These are phyloP conservation scores for Alcis repandata DNA, from an alignment of 2,888 invertebrate genomes.

Conservation along the genomic window DNA sequence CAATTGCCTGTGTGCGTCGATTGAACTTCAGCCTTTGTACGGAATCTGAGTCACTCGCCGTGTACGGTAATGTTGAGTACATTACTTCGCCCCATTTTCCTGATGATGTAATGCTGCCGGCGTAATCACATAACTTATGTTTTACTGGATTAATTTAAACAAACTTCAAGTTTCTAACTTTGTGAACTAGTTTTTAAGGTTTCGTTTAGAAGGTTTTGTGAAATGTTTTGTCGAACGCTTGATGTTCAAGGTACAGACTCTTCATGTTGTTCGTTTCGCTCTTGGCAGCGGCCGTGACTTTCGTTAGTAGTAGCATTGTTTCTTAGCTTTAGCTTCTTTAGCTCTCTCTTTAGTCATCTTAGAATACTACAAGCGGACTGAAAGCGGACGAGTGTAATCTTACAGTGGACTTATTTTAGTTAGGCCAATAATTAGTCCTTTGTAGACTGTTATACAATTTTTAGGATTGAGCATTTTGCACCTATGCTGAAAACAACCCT, in stretches of 20 bases:
- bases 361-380: too few relatives aligned
- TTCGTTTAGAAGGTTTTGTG: constrained; percentile 9
- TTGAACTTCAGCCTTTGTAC: constrained; percentile 12
- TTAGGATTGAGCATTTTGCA: too few relatives aligned
- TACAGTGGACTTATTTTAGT: too few relatives aligned
- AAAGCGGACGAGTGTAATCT: too few relatives aligned
- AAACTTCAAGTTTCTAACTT: constrained; percentile 36
- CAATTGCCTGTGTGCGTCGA: constrained; percentile 15
- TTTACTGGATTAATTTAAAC: constrained; percentile 49
- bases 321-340: too few relatives aligned
- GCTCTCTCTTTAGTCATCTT: too few relatives aligned
- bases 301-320: too few relatives aligned
- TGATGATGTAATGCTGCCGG: constrained; percentile 68
- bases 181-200: constrained; percentile 31
- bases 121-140: constrained; percentile 49
- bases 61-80: constrained; percentile 7
- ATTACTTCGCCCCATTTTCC: constrained; percentile 74
- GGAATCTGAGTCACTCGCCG: constrained; percentile 12
- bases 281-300: neutral
- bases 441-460: too few relatives aligned
- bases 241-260: neutral
- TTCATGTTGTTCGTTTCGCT: neutral
- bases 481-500: too few relatives aligned
- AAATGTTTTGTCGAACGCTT: neutral
- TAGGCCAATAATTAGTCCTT: too few relatives aligned